Conservation (phyloP, 2,113 vertebrate genomes). For the Nycticorax nycticorax region DNA sequence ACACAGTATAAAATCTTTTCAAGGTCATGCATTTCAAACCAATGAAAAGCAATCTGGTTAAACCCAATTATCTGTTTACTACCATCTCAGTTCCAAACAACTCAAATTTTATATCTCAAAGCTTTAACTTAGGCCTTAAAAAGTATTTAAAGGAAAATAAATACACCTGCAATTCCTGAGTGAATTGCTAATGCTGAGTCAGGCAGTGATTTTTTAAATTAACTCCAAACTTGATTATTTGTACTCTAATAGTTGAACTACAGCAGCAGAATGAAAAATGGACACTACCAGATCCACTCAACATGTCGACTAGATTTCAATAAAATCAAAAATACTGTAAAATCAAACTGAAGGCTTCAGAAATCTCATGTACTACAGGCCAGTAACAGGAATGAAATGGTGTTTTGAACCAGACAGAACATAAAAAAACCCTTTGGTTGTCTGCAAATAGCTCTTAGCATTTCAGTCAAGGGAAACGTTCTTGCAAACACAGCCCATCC, state of each 20-base stretch:
- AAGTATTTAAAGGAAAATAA: neutral
- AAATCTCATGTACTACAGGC: neutral
- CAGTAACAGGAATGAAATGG: neutral
- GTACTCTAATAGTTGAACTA: neutral
- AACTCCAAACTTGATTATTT: neutral
- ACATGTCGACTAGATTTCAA: neutral
- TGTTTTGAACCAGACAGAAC: neutral
- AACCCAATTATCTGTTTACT: neutral
- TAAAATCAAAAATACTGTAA: neutral
- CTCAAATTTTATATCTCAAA: neutral
- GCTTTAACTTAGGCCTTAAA: neutral
- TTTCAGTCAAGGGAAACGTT: neutral
- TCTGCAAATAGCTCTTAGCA: neutral
- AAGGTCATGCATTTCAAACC: neutral
- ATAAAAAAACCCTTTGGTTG: neutral
- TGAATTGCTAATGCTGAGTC: neutral
- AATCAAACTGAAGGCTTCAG: neutral
- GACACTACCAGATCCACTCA: neutral
- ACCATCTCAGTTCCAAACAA: neutral
- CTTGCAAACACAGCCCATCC: neutral
- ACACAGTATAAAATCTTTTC: neutral
- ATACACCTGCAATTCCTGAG: neutral
- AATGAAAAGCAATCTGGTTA: neutral
- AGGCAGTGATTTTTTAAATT: neutral
- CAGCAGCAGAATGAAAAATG: neutral